Conservation (phyloP, 2,797 vertebrate genomes). For the Arvicola amphibius region DNA sequence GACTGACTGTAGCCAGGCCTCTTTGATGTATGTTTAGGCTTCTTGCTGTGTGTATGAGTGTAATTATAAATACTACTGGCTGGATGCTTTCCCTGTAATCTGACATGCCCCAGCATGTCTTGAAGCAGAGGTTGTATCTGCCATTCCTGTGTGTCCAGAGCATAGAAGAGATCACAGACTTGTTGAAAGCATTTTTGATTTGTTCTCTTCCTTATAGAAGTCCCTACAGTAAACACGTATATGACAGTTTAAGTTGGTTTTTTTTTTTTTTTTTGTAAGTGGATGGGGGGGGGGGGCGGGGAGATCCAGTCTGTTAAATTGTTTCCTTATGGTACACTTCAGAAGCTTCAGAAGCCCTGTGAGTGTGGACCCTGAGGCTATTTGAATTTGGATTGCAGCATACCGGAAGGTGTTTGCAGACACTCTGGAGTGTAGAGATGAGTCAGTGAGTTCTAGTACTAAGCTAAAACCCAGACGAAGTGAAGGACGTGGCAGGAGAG, state of each 20-base stretch:
- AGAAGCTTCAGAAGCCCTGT: not conserved
- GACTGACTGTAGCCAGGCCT: no score
- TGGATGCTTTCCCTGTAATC: not conserved
- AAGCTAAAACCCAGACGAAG: not conserved
- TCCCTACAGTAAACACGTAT: not conserved
- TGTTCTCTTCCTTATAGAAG: not conserved
- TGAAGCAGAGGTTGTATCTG: not conserved
- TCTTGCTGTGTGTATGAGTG: no score
- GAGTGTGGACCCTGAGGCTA: not conserved
- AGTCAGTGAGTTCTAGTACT: not conserved
- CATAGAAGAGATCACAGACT: not conserved
- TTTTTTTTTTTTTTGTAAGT: not conserved
- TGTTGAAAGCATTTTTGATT: not conserved
- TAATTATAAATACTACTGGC: not conserved
- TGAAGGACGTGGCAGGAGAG: not conserved
- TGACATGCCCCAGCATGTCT: not conserved
- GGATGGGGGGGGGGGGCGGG: no score
- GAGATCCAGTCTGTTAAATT: not conserved
- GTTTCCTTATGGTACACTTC: not conserved
- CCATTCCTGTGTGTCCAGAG: not conserved
- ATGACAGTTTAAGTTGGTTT: not conserved
- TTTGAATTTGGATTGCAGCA: not conserved
- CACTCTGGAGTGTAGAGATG: not conserved
- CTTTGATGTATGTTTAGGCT: no score
- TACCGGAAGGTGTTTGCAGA: not conserved